Percentiles rank a stretch among this genome's conserved stretches.
phyloP scores from a whole-genome alignment of 2,888 invertebrate genomes.

The Mythimna vitellina region DNA sequence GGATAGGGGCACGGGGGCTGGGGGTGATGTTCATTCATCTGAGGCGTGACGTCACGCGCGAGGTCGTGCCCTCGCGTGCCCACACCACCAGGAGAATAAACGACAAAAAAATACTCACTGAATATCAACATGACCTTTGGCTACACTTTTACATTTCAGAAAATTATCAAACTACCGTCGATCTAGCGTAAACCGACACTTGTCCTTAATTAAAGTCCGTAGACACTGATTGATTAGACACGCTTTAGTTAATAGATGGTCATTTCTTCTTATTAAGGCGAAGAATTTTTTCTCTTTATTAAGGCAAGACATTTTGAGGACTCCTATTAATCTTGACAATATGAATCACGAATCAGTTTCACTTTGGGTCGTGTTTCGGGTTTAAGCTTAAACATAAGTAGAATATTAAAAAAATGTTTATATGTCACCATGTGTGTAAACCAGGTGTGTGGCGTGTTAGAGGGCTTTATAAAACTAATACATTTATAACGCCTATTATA shows the following conservation, averaged over 20 bases:
- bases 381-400: conserved; percentile 3
- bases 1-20: conserved; percentile 61
- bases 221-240: conserved; percentile 54
- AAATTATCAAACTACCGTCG: conserved; percentile 52
- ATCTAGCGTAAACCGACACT: conserved; percentile 44
- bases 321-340: conserved; percentile 38
- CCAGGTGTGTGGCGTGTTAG: conserved; percentile 6
- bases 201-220: conserved; percentile 48
- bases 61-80: conserved; percentile 84
- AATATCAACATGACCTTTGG: conserved; percentile 71
- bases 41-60: conserved; percentile 84
- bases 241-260: conserved; percentile 40
- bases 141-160: conserved; percentile 57
- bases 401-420: conserved; percentile 23
- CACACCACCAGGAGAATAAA: conserved; percentile 72
- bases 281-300: conserved; percentile 17
- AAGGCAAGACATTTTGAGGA: conserved; percentile 15
- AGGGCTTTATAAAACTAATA: conserved; percentile 71
- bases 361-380: conserved; percentile 6
- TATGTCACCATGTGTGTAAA: conserved; percentile 23
- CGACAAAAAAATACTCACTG: conserved; percentile 74
- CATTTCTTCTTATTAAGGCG: conserved; percentile 41
- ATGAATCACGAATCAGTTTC: conserved; percentile 31
- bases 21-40: conserved; percentile 87
- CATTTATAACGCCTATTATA: conserved; percentile 78